Evolutionary conservation across 2,113 vertebrate genomes (phyloP).

Genomic region (Tretioscincus oriximinensis): DNA sequence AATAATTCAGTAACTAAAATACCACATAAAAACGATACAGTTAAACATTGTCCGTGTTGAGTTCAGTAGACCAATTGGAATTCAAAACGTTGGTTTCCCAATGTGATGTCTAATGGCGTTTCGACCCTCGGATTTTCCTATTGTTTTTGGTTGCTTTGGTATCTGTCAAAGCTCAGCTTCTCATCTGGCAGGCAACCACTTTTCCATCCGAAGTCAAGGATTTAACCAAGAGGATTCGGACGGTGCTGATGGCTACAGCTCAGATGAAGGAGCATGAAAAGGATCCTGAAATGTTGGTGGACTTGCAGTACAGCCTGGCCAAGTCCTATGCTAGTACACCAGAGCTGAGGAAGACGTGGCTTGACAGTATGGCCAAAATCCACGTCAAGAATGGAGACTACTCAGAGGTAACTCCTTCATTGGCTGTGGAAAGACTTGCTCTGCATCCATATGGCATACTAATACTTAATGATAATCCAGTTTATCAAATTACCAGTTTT

Average conservation of each 20-base stretch:
- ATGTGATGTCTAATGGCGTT: too few relatives aligned
- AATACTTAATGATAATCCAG: too few relatives aligned
- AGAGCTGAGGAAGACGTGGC: slow-evolving; percentile 93
- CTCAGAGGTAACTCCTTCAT: slow-evolving; percentile 82
- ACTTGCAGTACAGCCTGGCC: slow-evolving; percentile 95
- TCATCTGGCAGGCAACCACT: slow-evolving; percentile 79
- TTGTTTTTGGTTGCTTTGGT: too few relatives aligned
- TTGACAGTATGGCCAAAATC: slow-evolving; percentile 97
- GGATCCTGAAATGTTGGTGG: slow-evolving; percentile 94
- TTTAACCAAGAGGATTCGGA: slow-evolving; percentile 93
- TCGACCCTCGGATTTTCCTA: too few relatives aligned
- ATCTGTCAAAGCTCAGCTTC: slow-evolving; percentile 9
- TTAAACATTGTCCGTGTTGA: too few relatives aligned
- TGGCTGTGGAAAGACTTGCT: background rate
- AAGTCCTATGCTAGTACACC: slow-evolving; percentile 97
- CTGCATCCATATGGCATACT: too few relatives aligned
- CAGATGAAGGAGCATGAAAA: slow-evolving; percentile 97
- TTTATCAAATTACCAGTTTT: too few relatives aligned
- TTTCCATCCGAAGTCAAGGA: slow-evolving; percentile 95
- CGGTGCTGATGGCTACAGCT: slow-evolving; percentile 96
- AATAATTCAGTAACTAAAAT: too few relatives aligned
- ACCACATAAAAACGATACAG: too few relatives aligned
- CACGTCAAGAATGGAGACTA: slow-evolving; percentile 93
- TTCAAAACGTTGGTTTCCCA: too few relatives aligned
- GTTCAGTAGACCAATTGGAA: too few relatives aligned